A percentile compares a stretch with the other conserved stretches of the same genome.
These are phyloP conservation scores for Gerris lacustris DNA, from an alignment of 2,888 invertebrate genomes.

Conservation along the genomic window DNA sequence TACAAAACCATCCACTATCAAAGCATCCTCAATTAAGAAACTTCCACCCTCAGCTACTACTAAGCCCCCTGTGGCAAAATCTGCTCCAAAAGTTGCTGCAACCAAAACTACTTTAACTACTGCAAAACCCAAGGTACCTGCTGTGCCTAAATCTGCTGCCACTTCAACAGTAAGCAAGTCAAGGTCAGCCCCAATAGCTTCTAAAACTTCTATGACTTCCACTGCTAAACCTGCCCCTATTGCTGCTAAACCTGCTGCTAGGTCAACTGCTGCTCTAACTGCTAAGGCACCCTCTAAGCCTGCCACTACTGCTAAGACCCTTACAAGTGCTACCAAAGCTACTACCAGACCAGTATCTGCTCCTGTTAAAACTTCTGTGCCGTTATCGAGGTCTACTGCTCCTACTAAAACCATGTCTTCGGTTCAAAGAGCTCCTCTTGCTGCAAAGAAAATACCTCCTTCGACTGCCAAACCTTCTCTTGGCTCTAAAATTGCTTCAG, in stretches of 20 bases:
- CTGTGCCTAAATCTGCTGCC: background rate
- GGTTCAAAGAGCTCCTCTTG: background rate
- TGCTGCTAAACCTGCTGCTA: background rate
- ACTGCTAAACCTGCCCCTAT: background rate
- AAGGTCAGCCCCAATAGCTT: background rate
- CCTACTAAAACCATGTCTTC: background rate
- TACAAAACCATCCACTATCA: background rate
- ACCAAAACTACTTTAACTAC: background rate
- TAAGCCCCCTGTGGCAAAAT: background rate
- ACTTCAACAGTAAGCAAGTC: background rate
- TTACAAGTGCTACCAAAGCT: background rate
- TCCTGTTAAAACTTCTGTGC: background rate
- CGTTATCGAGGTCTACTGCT: background rate
- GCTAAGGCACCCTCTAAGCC: background rate
- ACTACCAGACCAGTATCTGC: background rate
- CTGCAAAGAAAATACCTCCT: background rate
- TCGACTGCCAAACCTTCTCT: background rate
- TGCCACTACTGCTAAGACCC: background rate
- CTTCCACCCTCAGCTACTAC: background rate
- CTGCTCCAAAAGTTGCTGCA: background rate
- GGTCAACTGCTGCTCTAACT: background rate
- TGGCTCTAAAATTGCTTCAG: background rate
- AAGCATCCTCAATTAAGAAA: background rate
- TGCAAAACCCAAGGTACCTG: background rate
- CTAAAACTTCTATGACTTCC: background rate